Evolutionary conservation across 2,888 invertebrate species (phyloP), one percentile per base, ranked within the genome.

Genomic region (Neoascia interrupta): DNA sequence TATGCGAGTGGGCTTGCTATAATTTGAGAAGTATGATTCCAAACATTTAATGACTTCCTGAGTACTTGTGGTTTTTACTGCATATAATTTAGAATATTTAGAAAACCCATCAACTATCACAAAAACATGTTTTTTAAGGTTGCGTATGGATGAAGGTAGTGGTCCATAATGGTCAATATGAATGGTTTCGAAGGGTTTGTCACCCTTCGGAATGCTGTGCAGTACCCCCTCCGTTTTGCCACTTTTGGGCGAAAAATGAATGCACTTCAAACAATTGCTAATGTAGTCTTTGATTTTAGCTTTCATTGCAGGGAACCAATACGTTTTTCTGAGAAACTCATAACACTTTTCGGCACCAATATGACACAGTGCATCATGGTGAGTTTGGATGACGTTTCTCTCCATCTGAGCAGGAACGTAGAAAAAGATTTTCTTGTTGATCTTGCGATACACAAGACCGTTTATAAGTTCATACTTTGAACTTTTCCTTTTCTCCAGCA

Each of bases 181-280:
- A 15, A 60, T 13, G 1, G 61, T 61, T 2, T 49, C 39, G 36
- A 64, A 64, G 8, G 53, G 64, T 6, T 43, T 43, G 2, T 53
- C 41, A 15, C 64, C 53, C 15, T 64, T 53, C 1, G 54, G 64
- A 10, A 66, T 66, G 11, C 15, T 64, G 18, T 43, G 43, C 13
- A 66, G n/a, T 10, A 54, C 18, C 1, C 54, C 51, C n/a, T 63
- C 63, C 3, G 13, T 39, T 51, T 15, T 37, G 3, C 47, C 26
- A 11, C 43, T 13, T 13, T 84, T 83, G 1, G 83, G 84, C 56
- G 64, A 84, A 23, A 84, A 85, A 70, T 82, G 82, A 10, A 61
- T 13, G 13, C 61, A 61, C 28, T 49, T 61, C 13, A 61, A 49
- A 18, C 61, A 61, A 49, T 11, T 47, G 11, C 19, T 19, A 1